Percentiles rank a stretch among this genome's conserved stretches.
These are phyloP conservation scores for Laterallus jamaicensis DNA, from an alignment of 2,113 vertebrate genomes.

Conservation along the genomic window DNA sequence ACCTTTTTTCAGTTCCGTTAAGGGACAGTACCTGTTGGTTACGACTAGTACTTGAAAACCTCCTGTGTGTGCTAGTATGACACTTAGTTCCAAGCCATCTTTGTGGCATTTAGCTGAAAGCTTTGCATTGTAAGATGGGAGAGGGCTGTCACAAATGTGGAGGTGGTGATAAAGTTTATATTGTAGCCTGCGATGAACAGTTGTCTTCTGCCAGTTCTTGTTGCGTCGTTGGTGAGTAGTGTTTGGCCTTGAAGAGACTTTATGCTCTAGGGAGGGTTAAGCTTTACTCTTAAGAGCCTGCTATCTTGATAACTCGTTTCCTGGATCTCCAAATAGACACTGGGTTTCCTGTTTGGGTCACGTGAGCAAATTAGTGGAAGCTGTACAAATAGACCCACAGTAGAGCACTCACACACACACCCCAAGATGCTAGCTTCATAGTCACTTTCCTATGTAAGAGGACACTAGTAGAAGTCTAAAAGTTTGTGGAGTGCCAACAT, in stretches of 20 bases:
- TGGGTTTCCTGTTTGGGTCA: background rate
- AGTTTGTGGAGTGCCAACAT: background rate
- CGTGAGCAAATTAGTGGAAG: background rate
- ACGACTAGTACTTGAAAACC: background rate
- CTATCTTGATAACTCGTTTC: background rate
- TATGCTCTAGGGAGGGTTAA: background rate
- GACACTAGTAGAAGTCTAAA: background rate
- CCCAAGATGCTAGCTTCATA: background rate
- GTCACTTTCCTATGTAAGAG: background rate
- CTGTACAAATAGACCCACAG: fast-evolving
- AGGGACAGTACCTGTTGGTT: background rate
- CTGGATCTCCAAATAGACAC: background rate
- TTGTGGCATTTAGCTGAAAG: background rate
- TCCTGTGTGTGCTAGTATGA: background rate
- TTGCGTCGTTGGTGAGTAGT: background rate
- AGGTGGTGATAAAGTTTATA: background rate
- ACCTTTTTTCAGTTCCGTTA: background rate
- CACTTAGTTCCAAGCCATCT: background rate
- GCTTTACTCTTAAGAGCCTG: background rate
- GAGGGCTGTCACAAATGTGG: background rate
- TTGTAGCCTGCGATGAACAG: background rate
- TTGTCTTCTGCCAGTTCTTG: background rate
- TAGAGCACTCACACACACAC: fast-evolving
- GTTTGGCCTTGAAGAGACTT: background rate
- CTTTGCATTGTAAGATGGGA: background rate